A percentile compares a stretch with the other conserved stretches of the same genome.
Evolutionary conservation across 2,113 vertebrate species (phyloP).

Genomic region (Hemiscyllium ocellatum): DNA sequence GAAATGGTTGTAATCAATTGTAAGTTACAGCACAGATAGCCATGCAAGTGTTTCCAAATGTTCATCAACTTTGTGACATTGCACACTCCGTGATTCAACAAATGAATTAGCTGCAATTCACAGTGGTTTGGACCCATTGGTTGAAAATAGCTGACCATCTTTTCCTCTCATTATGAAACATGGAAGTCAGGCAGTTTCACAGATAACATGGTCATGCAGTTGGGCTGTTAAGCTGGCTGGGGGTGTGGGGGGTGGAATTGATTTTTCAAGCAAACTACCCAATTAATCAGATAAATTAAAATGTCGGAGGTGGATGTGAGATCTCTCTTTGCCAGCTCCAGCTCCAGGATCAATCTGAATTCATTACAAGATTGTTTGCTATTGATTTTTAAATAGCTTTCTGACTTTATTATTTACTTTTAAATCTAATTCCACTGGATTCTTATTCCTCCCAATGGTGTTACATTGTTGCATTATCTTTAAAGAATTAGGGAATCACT

Average conservation of each 20-base stretch:
- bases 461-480: not conserved
- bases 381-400: not conserved
- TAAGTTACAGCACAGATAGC: too few species aligned
- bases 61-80: not conserved
- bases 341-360: not conserved
- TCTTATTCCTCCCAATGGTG: not conserved
- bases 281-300: not conserved
- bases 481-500: not conserved
- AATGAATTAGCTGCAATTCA: not conserved
- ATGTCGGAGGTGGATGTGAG: not conserved
- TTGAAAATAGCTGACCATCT: not conserved
- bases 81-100: not conserved
- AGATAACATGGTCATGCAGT: not conserved
- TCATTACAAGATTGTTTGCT: not conserved
- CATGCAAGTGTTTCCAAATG: too few species aligned
- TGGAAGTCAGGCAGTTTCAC: too few species aligned
- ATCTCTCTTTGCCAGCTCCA: not conserved
- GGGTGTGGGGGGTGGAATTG: too few species aligned
- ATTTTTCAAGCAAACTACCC: not conserved
- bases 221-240: not conserved
- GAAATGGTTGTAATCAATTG: too few species aligned
- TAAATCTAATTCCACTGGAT: not conserved
- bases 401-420: not conserved
- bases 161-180: too few species aligned
- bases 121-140: not conserved